Evolutionary conservation across 2,113 vertebrate species (phyloP).

Genomic region (Peromyscus polionotus): DNA sequence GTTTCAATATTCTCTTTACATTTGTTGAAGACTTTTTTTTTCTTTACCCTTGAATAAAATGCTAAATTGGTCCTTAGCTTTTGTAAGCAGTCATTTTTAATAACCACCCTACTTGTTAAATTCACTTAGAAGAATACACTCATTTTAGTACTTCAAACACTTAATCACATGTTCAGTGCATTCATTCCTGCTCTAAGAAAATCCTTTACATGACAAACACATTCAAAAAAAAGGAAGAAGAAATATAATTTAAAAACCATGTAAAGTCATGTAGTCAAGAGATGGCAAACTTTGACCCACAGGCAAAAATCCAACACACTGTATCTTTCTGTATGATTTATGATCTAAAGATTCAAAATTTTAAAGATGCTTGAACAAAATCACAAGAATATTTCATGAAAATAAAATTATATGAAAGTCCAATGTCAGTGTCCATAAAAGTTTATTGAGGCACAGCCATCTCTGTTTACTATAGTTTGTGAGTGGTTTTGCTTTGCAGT

Average conservation of each 20-base stretch:
- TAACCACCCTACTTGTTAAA: not conserved
- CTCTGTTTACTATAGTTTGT: not conserved
- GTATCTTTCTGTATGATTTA: not conserved
- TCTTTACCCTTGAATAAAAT: not conserved
- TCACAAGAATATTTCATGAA: not conserved
- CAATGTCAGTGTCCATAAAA: conserved; percentile 20
- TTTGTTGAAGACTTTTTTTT: not conserved
- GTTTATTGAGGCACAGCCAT: not conserved
- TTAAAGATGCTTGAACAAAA: conserved; percentile 48
- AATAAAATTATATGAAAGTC: conserved; percentile 22
- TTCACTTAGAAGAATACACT: not conserved
- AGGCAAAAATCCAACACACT: not conserved
- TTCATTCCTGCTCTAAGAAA: conserved; percentile 17
- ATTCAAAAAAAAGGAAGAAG: not conserved
- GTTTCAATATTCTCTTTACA: not conserved
- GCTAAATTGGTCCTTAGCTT: not conserved
- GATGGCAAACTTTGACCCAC: not conserved
- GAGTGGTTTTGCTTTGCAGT: not conserved
- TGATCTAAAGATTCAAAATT: not conserved
- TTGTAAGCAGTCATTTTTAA: not conserved
- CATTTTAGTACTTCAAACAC: not conserved
- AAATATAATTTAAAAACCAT: conserved; percentile 12
- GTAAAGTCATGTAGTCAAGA: not conserved
- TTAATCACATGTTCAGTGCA: not conserved
- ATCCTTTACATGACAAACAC: not conserved